Conservation (phyloP, 2,113 vertebrate genomes). For the Albula glossodonta region DNA sequence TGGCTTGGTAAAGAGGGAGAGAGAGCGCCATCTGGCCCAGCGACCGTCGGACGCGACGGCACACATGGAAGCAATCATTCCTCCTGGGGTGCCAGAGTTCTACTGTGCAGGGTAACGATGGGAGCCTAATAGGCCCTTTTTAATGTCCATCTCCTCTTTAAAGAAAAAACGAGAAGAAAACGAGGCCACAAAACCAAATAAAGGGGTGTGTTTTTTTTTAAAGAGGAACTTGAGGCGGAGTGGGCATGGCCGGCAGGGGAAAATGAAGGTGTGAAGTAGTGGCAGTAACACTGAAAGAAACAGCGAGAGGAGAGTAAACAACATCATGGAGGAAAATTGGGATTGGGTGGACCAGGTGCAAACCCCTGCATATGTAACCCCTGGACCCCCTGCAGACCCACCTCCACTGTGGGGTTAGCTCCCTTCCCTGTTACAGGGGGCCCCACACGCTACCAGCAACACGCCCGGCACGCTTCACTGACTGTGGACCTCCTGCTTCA, state of each 20-base stretch:
- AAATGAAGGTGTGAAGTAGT: no score
- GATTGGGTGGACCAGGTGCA: background rate
- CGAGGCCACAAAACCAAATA: slow-evolving; percentile 31
- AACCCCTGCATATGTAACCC: background rate
- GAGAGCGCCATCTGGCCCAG: slow-evolving; percentile 64
- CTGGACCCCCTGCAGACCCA: background rate
- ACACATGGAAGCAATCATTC: slow-evolving; percentile 60
- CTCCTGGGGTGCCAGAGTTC: slow-evolving; percentile 63
- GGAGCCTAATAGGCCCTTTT: slow-evolving; percentile 52
- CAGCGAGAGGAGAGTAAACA: no score
- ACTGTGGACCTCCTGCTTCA: slow-evolving; percentile 9
- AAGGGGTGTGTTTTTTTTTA: no score
- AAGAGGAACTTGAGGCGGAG: no score
- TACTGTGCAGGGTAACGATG: slow-evolving; percentile 59
- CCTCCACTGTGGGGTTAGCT: background rate
- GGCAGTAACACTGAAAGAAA: no score
- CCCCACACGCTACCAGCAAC: background rate
- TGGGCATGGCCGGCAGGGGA: no score
- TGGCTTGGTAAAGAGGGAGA: slow-evolving; percentile 36
- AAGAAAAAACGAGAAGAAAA: background rate
- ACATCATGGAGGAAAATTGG: no score
- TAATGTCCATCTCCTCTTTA: slow-evolving; percentile 42
- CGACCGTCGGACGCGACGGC: slow-evolving; percentile 58
- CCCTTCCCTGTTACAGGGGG: no score
- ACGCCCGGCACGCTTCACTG: slow-evolving; percentile 21